Evolutionary conservation across 2,113 vertebrate genomes (phyloP).

Genomic region (Myodes glareolus): DNA sequence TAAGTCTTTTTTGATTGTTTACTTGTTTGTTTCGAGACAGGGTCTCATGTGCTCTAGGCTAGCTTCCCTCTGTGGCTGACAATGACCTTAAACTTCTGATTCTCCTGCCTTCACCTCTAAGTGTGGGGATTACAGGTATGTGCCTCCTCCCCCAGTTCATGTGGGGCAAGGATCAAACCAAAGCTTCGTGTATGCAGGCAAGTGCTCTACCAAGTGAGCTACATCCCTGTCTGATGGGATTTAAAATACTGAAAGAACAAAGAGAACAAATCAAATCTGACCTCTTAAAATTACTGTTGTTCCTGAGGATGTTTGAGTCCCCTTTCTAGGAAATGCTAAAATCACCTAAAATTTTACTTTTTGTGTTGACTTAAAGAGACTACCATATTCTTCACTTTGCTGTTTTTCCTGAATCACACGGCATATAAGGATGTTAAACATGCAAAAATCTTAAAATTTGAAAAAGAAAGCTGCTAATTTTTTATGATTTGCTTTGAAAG

Average conservation of each 20-base stretch:
- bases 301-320: neutral
- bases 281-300: constrained; percentile 25
- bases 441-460: neutral
- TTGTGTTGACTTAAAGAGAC: constrained; percentile 28
- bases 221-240: neutral
- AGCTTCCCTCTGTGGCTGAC: neutral
- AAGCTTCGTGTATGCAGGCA: neutral
- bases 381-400: neutral
- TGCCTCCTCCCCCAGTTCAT: neutral
- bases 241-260: neutral
- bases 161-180: neutral
- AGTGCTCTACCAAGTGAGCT: neutral
- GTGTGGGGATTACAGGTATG: neutral
- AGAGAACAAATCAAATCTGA: neutral
- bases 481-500: neutral
- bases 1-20: neutral
- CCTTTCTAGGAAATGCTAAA: constrained; percentile 44
- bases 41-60: neutral
- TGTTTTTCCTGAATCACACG: neutral
- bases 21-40: neutral
- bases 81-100: neutral
- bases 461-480: constrained; percentile 42
- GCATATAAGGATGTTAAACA: neutral
- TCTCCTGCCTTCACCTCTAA: neutral
- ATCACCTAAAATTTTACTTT: constrained; percentile 39